A percentile compares a stretch with the other conserved stretches of the same genome.
These are phyloP conservation scores for Danio jaintianensis DNA, from an alignment of 2,797 vertebrate species.

Conservation along the genomic window DNA sequence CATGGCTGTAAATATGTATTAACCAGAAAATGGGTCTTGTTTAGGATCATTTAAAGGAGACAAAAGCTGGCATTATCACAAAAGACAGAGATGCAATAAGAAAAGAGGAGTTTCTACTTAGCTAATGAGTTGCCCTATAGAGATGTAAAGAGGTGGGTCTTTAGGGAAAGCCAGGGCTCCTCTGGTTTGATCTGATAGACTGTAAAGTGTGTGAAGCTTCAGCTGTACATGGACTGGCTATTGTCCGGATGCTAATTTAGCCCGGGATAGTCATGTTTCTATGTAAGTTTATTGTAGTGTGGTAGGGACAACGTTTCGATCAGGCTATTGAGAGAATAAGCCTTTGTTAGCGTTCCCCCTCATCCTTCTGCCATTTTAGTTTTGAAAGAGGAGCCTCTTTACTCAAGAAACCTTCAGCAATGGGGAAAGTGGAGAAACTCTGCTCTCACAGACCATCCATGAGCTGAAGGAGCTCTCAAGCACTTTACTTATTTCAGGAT, in stretches of 20 bases:
- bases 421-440: slow-evolving; percentile 52
- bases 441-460: slow-evolving; percentile 70
- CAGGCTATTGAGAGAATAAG: slow-evolving; percentile 74
- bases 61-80: slow-evolving; percentile 83
- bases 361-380: slow-evolving; percentile 72
- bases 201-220: slow-evolving; percentile 77
- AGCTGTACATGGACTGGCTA: slow-evolving; percentile 69
- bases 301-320: slow-evolving; percentile 74
- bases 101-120: slow-evolving; percentile 90
- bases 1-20: slow-evolving; percentile 94
- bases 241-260: slow-evolving; percentile 80
- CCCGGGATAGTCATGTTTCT: slow-evolving; percentile 70
- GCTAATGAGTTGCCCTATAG: slow-evolving; percentile 89
- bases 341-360: slow-evolving; percentile 73
- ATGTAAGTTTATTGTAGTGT: slow-evolving; percentile 70
- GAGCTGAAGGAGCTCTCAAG: slow-evolving; percentile 64
- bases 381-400: slow-evolving; percentile 71
- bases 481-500: slow-evolving; percentile 55
- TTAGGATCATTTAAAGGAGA: slow-evolving; percentile 87
- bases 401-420: slow-evolving; percentile 67
- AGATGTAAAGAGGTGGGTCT: slow-evolving; percentile 84
- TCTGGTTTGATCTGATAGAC: slow-evolving; percentile 71
- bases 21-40: slow-evolving; percentile 91
- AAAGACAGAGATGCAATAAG: slow-evolving; percentile 82
- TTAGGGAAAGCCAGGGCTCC: slow-evolving; percentile 73